A percentile compares a stretch with the other conserved stretches of the same genome.
These are phyloP conservation scores for Scelioninae gen. 2 DNA, from an alignment of 2,888 invertebrate species.

Conservation along the genomic window DNA sequence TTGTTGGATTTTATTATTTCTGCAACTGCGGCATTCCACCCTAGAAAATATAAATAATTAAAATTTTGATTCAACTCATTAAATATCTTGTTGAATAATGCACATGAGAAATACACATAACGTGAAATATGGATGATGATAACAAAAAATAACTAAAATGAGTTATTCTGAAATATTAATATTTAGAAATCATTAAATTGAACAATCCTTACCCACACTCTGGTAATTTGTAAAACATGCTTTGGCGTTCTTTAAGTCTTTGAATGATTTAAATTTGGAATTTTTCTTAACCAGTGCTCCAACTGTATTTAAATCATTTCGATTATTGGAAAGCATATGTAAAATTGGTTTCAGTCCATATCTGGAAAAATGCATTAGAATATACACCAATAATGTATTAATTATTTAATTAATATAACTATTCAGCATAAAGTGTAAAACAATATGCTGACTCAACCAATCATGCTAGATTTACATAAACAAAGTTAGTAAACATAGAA, in stretches of 20 bases:
- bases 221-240: constrained; percentile 90
- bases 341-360: constrained; percentile 77
- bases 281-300: constrained; percentile 82
- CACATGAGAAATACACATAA: too few relatives aligned
- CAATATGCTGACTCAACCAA: too few relatives aligned
- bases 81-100: not conserved
- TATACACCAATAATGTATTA: not conserved
- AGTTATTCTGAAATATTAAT: too few relatives aligned
- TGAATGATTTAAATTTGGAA: constrained; percentile 78
- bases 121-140: too few relatives aligned
- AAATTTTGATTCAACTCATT: constrained; percentile 1
- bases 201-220: constrained; percentile 79
- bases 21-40: constrained; percentile 70
- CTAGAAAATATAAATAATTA: constrained; percentile 57
- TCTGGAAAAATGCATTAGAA: constrained; percentile 14
- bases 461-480: too few relatives aligned
- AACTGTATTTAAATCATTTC: constrained; percentile 79
- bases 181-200: constrained; percentile 2
- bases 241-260: constrained; percentile 82
- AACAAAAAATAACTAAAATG: too few relatives aligned
- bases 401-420: too few relatives aligned
- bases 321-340: constrained; percentile 79
- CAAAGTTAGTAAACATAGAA: too few relatives aligned
- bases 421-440: too few relatives aligned
- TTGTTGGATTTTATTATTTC: constrained; percentile 64